Base-by-base conservation (phyloP, 2,888 invertebrate genomes). In the Alloplasta piceator region DNA sequence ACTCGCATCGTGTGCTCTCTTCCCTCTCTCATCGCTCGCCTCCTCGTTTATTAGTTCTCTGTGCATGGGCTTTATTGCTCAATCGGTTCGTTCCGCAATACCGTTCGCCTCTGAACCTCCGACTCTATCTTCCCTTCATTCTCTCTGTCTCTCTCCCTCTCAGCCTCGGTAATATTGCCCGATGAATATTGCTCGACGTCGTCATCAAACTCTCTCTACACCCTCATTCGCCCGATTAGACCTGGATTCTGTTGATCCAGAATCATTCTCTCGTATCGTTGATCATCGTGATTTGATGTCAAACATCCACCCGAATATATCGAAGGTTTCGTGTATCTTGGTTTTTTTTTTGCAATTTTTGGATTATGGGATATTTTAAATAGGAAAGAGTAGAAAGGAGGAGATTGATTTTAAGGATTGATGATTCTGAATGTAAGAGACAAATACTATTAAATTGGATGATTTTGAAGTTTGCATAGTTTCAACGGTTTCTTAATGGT, bases 31-130 rank as follows among this genome's bases (percentile, higher is more conserved):
- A 48, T 26, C 46, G 79, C 56, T 71, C 81, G 77, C 26, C 26
- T 81, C 78, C 81, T 81, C 81, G 77, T 81, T 78, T 81, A 78
- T 81, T 80, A 77, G 68, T 76, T 77, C 77, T 76, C 71, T 43
- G 72, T 71, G 72, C 76, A 52, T 70, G 58, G 50, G 68, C 76
- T 79, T 76, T 78, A 83, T 84, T 83, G 80, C 83, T 82, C 83
- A 84, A 84, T 84, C 76, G 63, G 71, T 73, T 78, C 66, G 71
- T 79, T 72, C 80, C 64, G 71, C 75, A 74, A 76, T 74, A 72
- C 66, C 43, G n/a, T 74, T 50, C 39, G 16, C 10, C 38, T 48
- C 43, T 52, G 26, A 26, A 26, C 26, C 52, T 46, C 14, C 39
- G 6, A 12, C 16, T 39, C 46, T 16, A n/a, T 68, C 52, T 64